Percentiles rank a stretch among this genome's conserved stretches.
Conservation (phyloP, 2,888 invertebrate species). For the Patella caerulea region DNA sequence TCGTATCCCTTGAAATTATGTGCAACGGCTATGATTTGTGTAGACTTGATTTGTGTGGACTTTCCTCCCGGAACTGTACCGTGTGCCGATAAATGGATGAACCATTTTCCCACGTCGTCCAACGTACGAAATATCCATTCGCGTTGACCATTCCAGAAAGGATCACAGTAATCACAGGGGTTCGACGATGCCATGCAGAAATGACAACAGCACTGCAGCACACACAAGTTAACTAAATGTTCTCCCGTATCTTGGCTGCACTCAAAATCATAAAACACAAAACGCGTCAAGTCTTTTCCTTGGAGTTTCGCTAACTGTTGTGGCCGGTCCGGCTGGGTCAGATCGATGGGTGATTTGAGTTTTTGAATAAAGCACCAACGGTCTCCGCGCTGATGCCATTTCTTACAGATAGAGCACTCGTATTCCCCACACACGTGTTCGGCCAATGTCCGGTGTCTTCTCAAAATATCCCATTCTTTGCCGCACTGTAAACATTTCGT, state of each 20-base stretch:
- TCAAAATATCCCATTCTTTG: background rate
- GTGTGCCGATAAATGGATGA: background rate
- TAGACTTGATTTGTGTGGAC: background rate
- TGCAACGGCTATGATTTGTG: background rate
- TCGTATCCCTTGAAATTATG: constrained; percentile 8
- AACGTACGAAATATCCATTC: background rate
- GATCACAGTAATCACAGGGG: background rate
- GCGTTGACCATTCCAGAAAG: background rate
- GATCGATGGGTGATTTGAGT: background rate
- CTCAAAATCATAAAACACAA: background rate
- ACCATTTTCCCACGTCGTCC: background rate
- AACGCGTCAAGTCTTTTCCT: background rate
- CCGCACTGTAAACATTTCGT: background rate
- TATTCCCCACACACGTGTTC: background rate
- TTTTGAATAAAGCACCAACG: background rate
- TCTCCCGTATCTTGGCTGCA: background rate
- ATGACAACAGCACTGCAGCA: background rate
- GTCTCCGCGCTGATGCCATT: background rate
- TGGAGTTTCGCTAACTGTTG: background rate
- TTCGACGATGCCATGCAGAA: background rate
- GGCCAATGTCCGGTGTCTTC: background rate
- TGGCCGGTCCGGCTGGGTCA: background rate
- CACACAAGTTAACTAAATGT: background rate
- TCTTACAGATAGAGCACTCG: background rate
- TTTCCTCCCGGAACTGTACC: background rate